These are phyloP conservation scores for Brienomyrus longianalis DNA, from an alignment of 2,113 vertebrate species.

Conservation along the genomic window DNA sequence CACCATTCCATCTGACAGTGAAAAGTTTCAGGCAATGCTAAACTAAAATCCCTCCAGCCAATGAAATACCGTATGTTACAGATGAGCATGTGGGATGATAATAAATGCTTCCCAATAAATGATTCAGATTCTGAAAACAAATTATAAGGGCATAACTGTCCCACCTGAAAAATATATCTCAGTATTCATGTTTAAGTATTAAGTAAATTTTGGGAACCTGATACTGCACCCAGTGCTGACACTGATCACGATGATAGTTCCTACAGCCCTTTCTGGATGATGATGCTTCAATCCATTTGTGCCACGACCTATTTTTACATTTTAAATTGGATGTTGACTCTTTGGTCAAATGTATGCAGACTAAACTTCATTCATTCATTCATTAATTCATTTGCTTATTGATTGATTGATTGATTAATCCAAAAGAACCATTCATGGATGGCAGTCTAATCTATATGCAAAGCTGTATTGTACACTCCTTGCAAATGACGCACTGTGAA, in stretches of 20 bases:
- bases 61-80: background rate
- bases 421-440: background rate
- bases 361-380: background rate
- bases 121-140: background rate
- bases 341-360: background rate
- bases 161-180: background rate
- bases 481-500: background rate
- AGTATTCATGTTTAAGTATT: background rate
- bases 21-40: background rate
- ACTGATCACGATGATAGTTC: background rate
- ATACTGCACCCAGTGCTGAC: background rate
- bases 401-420: background rate
- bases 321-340: too few species aligned
- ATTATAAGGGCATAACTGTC: background rate
- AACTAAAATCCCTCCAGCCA: background rate
- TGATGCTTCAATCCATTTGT: background rate
- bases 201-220: background rate
- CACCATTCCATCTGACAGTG: background rate
- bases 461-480: background rate
- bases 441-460: background rate
- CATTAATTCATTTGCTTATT: background rate
- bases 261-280: background rate
- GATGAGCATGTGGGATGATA: background rate
- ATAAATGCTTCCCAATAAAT: background rate
- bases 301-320: background rate